These are phyloP conservation scores for Poeciliopsis prolifica DNA, from an alignment of 2,113 vertebrate species.

Conservation along the genomic window DNA sequence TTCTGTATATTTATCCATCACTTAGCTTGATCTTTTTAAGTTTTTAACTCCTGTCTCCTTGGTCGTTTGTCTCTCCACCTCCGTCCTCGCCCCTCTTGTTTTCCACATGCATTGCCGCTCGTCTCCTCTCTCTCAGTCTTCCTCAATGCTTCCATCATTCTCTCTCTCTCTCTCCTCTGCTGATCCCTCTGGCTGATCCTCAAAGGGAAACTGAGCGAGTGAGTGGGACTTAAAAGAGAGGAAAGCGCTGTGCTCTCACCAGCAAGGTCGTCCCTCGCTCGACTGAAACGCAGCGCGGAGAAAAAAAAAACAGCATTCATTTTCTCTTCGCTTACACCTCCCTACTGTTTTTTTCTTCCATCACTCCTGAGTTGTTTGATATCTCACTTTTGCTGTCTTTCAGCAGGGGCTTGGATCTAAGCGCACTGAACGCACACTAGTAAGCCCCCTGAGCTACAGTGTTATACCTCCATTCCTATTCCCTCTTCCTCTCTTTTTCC, in stretches of 20 bases:
- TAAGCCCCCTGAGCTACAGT: conserved; percentile 67
- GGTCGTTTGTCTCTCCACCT: conserved; percentile 18
- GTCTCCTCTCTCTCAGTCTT: conserved; percentile 59
- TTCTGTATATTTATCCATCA: conserved; percentile 21
- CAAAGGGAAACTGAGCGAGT: conserved; percentile 71
- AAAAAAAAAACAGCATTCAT: conserved; percentile 53
- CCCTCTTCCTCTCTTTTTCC: conserved; percentile 63
- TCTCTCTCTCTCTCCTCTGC: conserved; percentile 65
- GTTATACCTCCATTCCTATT: conserved; percentile 67
- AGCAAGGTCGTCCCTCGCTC: conserved; percentile 75
- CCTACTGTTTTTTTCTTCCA: conserved; percentile 57
- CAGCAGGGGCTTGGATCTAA: conserved; percentile 60
- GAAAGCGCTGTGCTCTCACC: conserved; percentile 68
- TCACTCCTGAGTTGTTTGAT: conserved; percentile 75
- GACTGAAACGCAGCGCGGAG: conserved; percentile 54
- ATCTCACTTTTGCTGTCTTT: conserved; percentile 69
- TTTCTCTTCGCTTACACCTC: conserved; percentile 57
- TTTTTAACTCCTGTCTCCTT: conserved; percentile 51
- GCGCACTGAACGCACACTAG: conserved; percentile 56
- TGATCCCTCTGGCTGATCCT: conserved; percentile 80
- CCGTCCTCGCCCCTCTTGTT: conserved; percentile 12
- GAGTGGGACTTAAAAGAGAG: conserved; percentile 79
- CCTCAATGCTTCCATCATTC: conserved; percentile 60
- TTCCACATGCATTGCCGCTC: conserved; percentile 50
- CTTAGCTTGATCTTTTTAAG: conserved; percentile 20